Conservation (phyloP, 2,113 vertebrate genomes). For the Pipra filicauda region DNA sequence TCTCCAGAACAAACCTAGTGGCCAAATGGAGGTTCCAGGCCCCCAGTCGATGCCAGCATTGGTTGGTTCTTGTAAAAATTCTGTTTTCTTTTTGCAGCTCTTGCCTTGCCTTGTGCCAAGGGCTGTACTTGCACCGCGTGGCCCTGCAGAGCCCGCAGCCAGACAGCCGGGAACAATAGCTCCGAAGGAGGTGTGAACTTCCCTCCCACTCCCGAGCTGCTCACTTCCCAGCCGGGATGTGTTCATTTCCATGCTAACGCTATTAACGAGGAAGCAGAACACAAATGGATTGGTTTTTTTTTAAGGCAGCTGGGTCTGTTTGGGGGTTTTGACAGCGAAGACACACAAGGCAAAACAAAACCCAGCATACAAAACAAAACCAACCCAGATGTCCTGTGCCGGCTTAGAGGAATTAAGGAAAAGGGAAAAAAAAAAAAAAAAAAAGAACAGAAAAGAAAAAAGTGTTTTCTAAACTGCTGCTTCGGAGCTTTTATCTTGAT, state of each 20-base stretch:
- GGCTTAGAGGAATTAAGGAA: conserved; percentile 18
- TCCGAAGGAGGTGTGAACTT: conserved; percentile 8
- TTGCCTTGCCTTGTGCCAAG: background rate
- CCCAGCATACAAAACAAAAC: background rate
- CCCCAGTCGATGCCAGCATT: background rate
- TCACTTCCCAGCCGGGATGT: conserved; percentile 8
- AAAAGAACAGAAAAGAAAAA: background rate
- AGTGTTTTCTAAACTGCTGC: conserved; percentile 41
- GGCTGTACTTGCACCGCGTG: background rate
- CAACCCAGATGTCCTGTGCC: background rate
- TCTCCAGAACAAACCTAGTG: background rate
- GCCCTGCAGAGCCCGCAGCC: background rate
- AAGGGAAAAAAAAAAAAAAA: too few species aligned
- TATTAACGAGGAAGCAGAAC: conserved; percentile 23
- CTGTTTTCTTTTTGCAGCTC: background rate
- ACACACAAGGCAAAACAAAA: conserved; percentile 22
- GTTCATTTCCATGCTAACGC: conserved; percentile 55
- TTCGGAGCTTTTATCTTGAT: conserved; percentile 52
- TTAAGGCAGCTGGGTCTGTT: conserved; percentile 28
- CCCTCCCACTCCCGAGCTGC: background rate
- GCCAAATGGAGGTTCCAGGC: background rate
- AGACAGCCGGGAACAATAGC: conserved; percentile 13
- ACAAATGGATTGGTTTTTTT: background rate
- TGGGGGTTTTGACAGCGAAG: conserved; percentile 12
- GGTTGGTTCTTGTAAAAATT: background rate